These are phyloP conservation scores for Tetraneura akinire DNA, from an alignment of 1,140 invertebrate species.

Conservation along the genomic window DNA sequence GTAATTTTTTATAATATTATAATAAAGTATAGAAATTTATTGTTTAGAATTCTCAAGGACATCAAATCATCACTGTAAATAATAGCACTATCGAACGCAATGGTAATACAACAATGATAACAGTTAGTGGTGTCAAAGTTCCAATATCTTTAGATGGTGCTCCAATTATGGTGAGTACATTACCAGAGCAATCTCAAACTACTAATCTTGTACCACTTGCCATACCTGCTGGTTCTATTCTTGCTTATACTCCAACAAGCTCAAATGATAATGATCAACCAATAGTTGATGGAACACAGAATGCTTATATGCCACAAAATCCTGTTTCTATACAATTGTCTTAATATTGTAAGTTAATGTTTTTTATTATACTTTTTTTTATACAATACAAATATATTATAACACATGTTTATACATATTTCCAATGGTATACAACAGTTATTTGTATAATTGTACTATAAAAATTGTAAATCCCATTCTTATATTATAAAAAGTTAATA, in stretches of 20 bases:
- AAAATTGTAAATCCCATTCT: too few relatives aligned
- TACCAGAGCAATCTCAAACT: constrained; percentile 27
- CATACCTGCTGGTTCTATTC: constrained; percentile 28
- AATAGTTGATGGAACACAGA: constrained; percentile 9
- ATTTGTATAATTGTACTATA: neutral
- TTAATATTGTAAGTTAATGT: neutral
- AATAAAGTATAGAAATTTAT: neutral
- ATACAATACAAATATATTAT: neutral
- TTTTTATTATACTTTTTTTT: neutral
- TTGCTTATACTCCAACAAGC: constrained; percentile 7
- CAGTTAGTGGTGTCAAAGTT: constrained; percentile 44
- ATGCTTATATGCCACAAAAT: constrained; percentile 26
- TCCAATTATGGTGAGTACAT: constrained; percentile 39
- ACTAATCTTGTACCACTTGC: neutral
- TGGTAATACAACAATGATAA: constrained; percentile 37
- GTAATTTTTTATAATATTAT: too few relatives aligned
- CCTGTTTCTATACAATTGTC: constrained; percentile 44
- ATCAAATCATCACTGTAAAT: constrained; percentile 35
- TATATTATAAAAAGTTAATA: neutral
- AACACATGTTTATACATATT: neutral
- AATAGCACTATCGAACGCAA: constrained; percentile 29
- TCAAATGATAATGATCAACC: constrained; percentile 37
- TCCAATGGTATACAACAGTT: neutral
- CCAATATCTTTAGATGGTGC: constrained; percentile 36
- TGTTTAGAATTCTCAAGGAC: constrained; percentile 25